These are phyloP conservation scores for Gandaritis pyraliata DNA, from an alignment of 2,888 invertebrate species.

Conservation along the genomic window DNA sequence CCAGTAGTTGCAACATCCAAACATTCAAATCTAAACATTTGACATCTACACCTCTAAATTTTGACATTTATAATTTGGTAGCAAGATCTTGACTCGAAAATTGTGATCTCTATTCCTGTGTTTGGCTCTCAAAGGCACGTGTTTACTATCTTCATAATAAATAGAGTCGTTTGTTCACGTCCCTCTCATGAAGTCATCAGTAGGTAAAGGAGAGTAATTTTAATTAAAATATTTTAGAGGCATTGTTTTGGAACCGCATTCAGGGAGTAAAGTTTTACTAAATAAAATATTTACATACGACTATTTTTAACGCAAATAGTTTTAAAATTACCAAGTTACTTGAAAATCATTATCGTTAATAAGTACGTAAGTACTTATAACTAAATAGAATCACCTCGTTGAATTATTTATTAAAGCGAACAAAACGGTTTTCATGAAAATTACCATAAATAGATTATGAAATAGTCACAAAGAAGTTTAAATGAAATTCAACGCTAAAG, in stretches of 20 bases:
- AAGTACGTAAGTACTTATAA: too few species aligned
- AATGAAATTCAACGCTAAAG: constrained; percentile 12
- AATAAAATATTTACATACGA: not conserved
- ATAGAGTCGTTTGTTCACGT: constrained; percentile 42
- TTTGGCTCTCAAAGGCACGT: constrained; percentile 45
- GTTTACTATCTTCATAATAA: constrained; percentile 43
- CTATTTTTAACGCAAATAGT: too few species aligned
- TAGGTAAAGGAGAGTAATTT: constrained; percentile 23
- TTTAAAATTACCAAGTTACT: too few species aligned
- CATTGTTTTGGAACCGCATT: constrained; percentile 17
- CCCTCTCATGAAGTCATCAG: constrained; percentile 30
- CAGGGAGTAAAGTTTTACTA: not conserved
- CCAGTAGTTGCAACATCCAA: too few species aligned
- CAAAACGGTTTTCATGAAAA: too few species aligned
- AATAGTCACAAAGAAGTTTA: not conserved
- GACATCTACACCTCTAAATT: too few species aligned
- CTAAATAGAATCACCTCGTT: not conserved
- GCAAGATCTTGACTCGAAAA: constrained; percentile 12
- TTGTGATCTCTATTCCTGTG: constrained; percentile 46
- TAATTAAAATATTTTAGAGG: constrained; percentile 30
- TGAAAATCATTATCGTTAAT: too few species aligned
- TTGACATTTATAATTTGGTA: too few species aligned
- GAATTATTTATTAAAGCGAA: too few species aligned
- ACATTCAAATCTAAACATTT: too few species aligned
- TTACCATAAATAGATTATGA: not conserved